Base-by-base conservation (phyloP, 2,797 vertebrate species). In the Arrhamphus sclerolepis region DNA sequence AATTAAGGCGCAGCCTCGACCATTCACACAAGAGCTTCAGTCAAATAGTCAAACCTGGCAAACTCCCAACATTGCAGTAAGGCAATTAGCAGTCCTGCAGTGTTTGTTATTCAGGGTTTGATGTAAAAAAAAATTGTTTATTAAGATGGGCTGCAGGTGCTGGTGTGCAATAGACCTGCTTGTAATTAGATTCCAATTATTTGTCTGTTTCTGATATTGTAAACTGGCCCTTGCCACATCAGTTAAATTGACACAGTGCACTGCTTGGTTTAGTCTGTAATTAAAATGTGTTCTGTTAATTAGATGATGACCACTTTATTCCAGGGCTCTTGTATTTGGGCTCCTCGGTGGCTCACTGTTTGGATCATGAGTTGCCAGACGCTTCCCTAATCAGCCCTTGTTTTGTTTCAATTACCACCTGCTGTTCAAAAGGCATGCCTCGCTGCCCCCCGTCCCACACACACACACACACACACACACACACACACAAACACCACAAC, bases 251-350 rank as follows among this genome's bases (percentile, higher is more conserved):
- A 99, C 96, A 97, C 96, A 94, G 92, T 91, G 96, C 92, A 92
- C 94, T 95, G 97, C 97, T 96, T 96, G 96, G 96, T 97, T 99
- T 98, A 95, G 93, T 94, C 95, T 81, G 97, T 99, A 99, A 99
- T 99, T 99, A 99, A 99, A 99, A 98, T 92, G 95, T 96, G 95
- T 97, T 95, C 92, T 96, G 96, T 98, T 99, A 98, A 99, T 98
- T 98, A 98, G 96, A 97, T 98, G 96, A 98, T 98, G 97, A 98
- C 97, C 97, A 98, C 97, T 99, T 98, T 97, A 98, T 98, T 98
- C 94, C 96, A 95, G 95, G 93, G 96, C 96, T 96, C 96, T 98
- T 94, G 95, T 97, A 95, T 96, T 96, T 94, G 95, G 93, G 82
- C 87, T 86, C 84, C 83, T 80, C 87, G 92, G 94, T 94, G 91